Base-by-base conservation (phyloP, 1,140 invertebrate genomes). In the Drosophila bipectinata region DNA sequence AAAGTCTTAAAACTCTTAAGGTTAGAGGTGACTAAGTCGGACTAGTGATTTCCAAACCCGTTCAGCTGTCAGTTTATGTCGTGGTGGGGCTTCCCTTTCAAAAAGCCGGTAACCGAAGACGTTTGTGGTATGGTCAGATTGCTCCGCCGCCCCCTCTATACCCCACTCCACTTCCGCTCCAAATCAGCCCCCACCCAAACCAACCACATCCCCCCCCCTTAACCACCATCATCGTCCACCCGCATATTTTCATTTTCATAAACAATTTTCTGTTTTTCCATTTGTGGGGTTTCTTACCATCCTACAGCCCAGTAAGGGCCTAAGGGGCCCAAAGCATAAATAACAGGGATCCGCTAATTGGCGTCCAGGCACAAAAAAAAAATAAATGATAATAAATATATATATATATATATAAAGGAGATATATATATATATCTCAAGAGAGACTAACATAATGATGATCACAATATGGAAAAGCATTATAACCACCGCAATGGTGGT, bases 311-410 rank as follows among this genome's bases (percentile, higher is more conserved):
- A 4, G 26, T 21, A 28, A 28, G 26, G 26, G 67, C 64, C 67
- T 71, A 52, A 41, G 67, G 67, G 67, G 67, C 67, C 60, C 63
- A 47, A 73, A 73, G 71, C 59, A 74, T 74, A 74, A 74, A 74
- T 74, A 74, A 73, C 71, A 74, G 69, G 58, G 71, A 73, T 64
- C 71, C 72, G 44, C 72, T 75, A 75, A 75, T 75, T 73, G 71
- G 71, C 71, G 71, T 69, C 52, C 64, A 57, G 67, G 63, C 1
- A 41, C 9, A 24, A 12, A 12, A 0, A 21, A 28, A 30, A 55
- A 18, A 30, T 10, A 18, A 15, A 34, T 21, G 15, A 37, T 15
- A 8, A 59, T 26, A 53, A 53, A n/a, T n/a, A 15, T 15, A 15
- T 15, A 15, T 15, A 59, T 24, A 28, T 39, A 34, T 12, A 47